Conservation (phyloP, 1,140 invertebrate species). For the Rhynchophorus ferrugineus region DNA sequence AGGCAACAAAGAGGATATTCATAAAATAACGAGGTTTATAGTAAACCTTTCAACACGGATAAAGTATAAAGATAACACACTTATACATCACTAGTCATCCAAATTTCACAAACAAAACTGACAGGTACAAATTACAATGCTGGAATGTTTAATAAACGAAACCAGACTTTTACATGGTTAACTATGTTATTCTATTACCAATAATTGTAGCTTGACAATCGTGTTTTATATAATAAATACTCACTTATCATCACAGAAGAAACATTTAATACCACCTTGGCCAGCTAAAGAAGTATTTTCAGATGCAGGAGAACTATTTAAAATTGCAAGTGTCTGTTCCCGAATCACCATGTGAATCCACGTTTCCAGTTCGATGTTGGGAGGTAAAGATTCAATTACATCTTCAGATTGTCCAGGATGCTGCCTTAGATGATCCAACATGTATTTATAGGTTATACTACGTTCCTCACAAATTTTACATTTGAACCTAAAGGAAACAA, state of each 20-base stretch:
- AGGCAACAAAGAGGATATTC: too few relatives aligned
- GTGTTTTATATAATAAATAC: too few relatives aligned
- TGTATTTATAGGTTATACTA: slow-evolving; percentile 24
- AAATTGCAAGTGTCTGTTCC: slow-evolving; percentile 15
- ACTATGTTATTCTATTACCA: too few relatives aligned
- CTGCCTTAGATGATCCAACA: slow-evolving; percentile 21
- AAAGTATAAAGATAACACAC: too few relatives aligned
- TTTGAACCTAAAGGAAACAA: slow-evolving; percentile 19
- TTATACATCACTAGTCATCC: too few relatives aligned
- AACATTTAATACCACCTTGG: slow-evolving; percentile 3
- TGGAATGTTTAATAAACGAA: too few relatives aligned
- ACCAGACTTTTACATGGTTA: too few relatives aligned
- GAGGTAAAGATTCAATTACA: slow-evolving; percentile 14
- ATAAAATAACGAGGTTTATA: too few relatives aligned
- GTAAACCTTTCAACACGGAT: background rate
- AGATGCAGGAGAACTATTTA: slow-evolving; percentile 7
- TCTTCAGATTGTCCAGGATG: slow-evolving; percentile 11
- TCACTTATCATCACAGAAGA: slow-evolving; percentile 15
- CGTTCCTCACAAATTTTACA: slow-evolving; percentile 19
- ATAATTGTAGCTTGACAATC: too few relatives aligned
- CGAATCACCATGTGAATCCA: slow-evolving; percentile 28
- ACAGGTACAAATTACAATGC: too few relatives aligned
- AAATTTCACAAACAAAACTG: too few relatives aligned
- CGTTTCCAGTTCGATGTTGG: slow-evolving; percentile 21
- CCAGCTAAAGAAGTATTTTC: background rate